Percentiles rank a stretch among this genome's conserved stretches.
phyloP scores from a whole-genome alignment of 2,113 vertebrate genomes.

The Odontophorus gujanensis region DNA sequence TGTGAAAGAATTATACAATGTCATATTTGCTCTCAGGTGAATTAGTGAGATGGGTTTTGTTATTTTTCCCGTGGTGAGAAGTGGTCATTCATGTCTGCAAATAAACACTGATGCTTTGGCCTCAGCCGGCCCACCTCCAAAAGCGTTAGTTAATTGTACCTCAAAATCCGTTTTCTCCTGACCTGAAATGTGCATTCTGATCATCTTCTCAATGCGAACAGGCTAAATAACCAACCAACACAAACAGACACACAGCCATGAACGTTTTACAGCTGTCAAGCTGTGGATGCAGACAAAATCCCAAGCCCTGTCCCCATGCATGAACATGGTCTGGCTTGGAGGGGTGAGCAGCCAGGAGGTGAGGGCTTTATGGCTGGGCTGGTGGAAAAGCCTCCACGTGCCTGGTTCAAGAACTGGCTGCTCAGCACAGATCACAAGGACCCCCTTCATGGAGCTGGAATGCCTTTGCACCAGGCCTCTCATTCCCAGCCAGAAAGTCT shows the following conservation, averaged over 20 bases:
- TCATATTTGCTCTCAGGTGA: slow-evolving; percentile 54
- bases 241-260: neutral
- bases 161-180: slow-evolving; percentile 32
- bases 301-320: neutral
- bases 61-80: slow-evolving; percentile 41
- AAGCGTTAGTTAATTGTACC: slow-evolving; percentile 63
- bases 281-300: neutral
- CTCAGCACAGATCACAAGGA: slow-evolving; percentile 29
- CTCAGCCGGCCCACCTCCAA: slow-evolving; percentile 30
- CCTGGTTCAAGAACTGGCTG: neutral
- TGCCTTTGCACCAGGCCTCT: slow-evolving; percentile 45
- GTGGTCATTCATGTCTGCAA: slow-evolving; percentile 41
- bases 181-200: slow-evolving; percentile 41
- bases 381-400: neutral
- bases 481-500: slow-evolving; percentile 52
- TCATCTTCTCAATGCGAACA: slow-evolving; percentile 39
- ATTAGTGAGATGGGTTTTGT: slow-evolving; percentile 56
- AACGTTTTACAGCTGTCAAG: slow-evolving; percentile 48
- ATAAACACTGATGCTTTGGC: slow-evolving; percentile 57
- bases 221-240: slow-evolving; percentile 38
- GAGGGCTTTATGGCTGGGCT: neutral
- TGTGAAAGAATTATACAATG: neutral
- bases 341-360: neutral
- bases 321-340: fast-evolving
- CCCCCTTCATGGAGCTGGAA: slow-evolving; percentile 41